These are phyloP conservation scores for Pterophyllum scalare DNA, from an alignment of 2,113 vertebrate genomes.

Conservation along the genomic window DNA sequence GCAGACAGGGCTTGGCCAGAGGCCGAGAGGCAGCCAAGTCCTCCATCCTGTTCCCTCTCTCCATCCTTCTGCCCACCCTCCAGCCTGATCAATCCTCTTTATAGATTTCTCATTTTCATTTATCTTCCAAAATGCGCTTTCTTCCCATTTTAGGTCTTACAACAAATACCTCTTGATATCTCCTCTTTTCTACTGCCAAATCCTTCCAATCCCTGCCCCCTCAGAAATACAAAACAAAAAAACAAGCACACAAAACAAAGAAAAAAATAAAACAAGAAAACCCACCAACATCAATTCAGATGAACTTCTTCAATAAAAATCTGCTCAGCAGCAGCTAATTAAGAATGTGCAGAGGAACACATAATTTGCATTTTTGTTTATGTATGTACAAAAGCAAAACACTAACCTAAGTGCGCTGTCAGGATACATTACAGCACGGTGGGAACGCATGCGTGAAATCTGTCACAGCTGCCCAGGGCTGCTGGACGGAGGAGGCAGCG, in stretches of 20 bases:
- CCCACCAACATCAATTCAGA: slow-evolving; percentile 21
- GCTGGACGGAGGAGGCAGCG: slow-evolving; percentile 45
- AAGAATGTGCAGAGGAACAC: slow-evolving; percentile 35
- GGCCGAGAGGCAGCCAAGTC: slow-evolving; percentile 1
- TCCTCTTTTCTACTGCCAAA: slow-evolving; percentile 49
- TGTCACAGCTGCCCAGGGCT: slow-evolving; percentile 68
- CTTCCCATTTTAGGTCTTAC: slow-evolving; percentile 50
- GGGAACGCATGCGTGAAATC: slow-evolving; percentile 72
- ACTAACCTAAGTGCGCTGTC: slow-evolving; percentile 71
- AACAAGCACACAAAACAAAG: neutral
- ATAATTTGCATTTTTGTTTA: slow-evolving; percentile 49
- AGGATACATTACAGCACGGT: slow-evolving; percentile 61
- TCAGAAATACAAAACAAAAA: neutral
- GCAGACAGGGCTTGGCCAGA: slow-evolving; percentile 16
- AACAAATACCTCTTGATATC: slow-evolving; percentile 44
- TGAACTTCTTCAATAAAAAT: slow-evolving; percentile 39
- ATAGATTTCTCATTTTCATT: slow-evolving; percentile 70
- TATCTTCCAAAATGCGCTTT: slow-evolving; percentile 53
- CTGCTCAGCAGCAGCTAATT: slow-evolving; percentile 40
- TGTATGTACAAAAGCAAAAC: slow-evolving; percentile 50
- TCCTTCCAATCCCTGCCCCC: slow-evolving; percentile 12
- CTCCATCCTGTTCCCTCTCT: slow-evolving; percentile 1
- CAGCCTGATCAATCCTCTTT: slow-evolving; percentile 53
- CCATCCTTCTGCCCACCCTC: slow-evolving; percentile 2
- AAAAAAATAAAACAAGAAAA: neutral